phyloP scores from a whole-genome alignment of 2,797 vertebrate genomes.

The Macropodus opercularis region DNA sequence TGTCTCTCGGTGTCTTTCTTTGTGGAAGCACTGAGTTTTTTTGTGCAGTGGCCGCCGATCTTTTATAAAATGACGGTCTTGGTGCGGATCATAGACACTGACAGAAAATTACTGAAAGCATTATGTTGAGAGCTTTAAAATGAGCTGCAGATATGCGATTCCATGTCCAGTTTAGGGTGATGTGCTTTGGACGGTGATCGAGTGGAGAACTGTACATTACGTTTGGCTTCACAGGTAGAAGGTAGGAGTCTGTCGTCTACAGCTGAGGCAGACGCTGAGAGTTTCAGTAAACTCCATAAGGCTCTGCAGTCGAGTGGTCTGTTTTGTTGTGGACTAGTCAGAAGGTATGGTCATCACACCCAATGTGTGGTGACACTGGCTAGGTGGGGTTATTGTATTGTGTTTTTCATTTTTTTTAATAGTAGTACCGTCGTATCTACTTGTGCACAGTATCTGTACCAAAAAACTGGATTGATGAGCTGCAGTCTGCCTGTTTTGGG shows the following conservation, averaged over 20 bases:
- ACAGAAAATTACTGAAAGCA: conserved; percentile 67
- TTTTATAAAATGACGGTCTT: conserved; percentile 65
- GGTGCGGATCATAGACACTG: conserved; percentile 68
- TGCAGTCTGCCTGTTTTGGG: conserved; percentile 82
- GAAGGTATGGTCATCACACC: conserved; percentile 34
- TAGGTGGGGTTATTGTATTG: conserved; percentile 58
- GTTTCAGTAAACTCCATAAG: conserved; percentile 54
- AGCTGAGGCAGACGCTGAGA: conserved; percentile 59
- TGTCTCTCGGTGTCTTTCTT: conserved; percentile 71
- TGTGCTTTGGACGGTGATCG: conserved; percentile 47
- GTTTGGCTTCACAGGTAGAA: conserved; percentile 48
- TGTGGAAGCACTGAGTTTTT: conserved; percentile 82
- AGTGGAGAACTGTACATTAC: conserved; percentile 53
- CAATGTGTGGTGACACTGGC: conserved; percentile 48
- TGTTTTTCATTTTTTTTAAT: conserved; percentile 40
- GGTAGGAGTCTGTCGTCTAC: conserved; percentile 47
- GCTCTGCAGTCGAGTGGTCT: conserved; percentile 53
- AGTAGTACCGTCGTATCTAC: conserved; percentile 82
- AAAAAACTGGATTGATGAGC: conserved; percentile 87
- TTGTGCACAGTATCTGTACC: conserved; percentile 90
- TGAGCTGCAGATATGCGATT: conserved; percentile 65
- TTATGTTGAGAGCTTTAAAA: conserved; percentile 78
- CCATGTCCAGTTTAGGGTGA: conserved; percentile 38
- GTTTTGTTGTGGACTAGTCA: conserved; percentile 32
- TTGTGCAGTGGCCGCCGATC: conserved; percentile 59